Conservation (phyloP, 2,797 vertebrate genomes). For the Tragopan temminckii region DNA sequence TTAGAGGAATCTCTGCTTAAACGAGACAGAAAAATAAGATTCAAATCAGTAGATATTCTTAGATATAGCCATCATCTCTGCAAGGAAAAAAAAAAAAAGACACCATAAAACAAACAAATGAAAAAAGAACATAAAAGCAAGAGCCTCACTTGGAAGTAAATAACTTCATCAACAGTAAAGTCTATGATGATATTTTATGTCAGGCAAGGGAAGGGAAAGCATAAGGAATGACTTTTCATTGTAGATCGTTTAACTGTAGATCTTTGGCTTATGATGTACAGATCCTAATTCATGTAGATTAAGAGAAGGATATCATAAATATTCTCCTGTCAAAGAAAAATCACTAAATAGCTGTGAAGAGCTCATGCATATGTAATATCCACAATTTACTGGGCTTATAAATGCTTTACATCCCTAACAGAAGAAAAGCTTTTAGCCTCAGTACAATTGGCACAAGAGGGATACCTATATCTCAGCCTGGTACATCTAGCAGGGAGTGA, state of each 20-base stretch:
- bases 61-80: neutral
- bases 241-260: neutral
- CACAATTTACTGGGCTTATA: neutral
- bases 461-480: neutral
- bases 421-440: neutral
- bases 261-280: neutral
- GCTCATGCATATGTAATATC: neutral
- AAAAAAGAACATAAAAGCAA: neutral
- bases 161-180: neutral
- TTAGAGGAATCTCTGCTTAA: neutral
- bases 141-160: neutral
- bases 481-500: neutral
- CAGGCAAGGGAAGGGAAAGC: neutral
- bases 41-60: neutral
- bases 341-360: neutral
- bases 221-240: neutral
- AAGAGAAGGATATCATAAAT: neutral
- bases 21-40: neutral
- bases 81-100: neutral
- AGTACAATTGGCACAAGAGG: neutral
- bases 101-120: neutral
- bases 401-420: neutral
- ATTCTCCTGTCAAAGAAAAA: neutral
- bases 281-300: neutral
- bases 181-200: neutral